A percentile compares a stretch with the other conserved stretches of the same genome.
Evolutionary conservation across 2,113 vertebrate genomes (phyloP).

Genomic region (Scalopus aquaticus): DNA sequence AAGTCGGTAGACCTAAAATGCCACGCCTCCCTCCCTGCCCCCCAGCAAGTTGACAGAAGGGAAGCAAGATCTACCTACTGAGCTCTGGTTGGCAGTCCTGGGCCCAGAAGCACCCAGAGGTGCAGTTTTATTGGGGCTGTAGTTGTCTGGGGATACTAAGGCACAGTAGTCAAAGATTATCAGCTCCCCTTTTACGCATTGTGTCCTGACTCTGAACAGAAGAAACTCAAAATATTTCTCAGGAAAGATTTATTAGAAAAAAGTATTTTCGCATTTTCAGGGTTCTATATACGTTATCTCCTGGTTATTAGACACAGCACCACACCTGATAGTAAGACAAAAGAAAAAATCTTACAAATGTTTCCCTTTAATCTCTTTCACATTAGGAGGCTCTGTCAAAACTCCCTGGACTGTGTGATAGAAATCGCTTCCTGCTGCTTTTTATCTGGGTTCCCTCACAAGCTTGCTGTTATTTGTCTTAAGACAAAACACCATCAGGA

Average conservation of each 20-base stretch:
- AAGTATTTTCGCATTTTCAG: background rate
- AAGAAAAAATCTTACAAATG: background rate
- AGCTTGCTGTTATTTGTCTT: background rate
- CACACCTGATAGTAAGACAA: background rate
- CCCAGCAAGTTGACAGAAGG: background rate
- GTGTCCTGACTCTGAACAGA: background rate
- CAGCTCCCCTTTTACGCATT: background rate
- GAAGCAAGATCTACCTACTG: background rate
- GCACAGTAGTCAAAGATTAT: background rate
- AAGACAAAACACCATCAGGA: conserved; percentile 19
- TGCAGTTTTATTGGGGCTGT: background rate
- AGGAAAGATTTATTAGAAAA: background rate
- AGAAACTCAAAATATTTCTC: background rate
- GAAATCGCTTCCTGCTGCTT: background rate
- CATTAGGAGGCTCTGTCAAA: background rate
- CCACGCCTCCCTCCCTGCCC: too few species aligned
- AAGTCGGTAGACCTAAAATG: background rate
- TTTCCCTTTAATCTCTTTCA: background rate
- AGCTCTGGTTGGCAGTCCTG: background rate
- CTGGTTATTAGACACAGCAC: background rate
- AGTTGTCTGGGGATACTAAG: background rate
- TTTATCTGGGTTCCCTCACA: background rate
- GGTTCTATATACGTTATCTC: background rate
- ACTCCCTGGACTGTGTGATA: background rate
- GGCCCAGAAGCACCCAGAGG: background rate